phyloP scores from a whole-genome alignment of 2,797 vertebrate species.

The Rhinatrema bivittatum region DNA sequence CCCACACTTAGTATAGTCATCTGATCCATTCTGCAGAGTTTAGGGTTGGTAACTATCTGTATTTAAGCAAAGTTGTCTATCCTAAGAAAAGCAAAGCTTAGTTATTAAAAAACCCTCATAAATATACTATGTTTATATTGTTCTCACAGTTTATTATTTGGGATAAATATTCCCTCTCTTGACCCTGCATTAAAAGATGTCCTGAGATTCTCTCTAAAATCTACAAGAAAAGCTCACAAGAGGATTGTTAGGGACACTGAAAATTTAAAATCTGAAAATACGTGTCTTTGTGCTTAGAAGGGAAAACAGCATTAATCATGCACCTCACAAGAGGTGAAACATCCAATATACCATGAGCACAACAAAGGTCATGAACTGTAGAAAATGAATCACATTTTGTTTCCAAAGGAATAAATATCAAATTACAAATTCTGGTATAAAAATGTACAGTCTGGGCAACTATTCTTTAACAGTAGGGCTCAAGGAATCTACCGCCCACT shows the following conservation, averaged over 20 bases:
- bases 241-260: constrained; percentile 39
- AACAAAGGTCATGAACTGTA: constrained; percentile 29
- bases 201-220: constrained; percentile 60
- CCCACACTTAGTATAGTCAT: constrained; percentile 17
- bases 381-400: constrained; percentile 30
- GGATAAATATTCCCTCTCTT: constrained; percentile 46
- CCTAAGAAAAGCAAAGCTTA: constrained; percentile 2
- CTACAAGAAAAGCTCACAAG: constrained; percentile 47
- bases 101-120: too few relatives aligned
- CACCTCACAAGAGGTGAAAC: constrained; percentile 35
- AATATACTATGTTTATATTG: constrained; percentile 20
- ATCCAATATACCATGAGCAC: constrained; percentile 27
- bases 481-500: constrained; percentile 52
- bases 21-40: constrained; percentile 10
- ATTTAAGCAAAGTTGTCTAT: constrained; percentile 9
- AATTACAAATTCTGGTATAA: constrained; percentile 40
- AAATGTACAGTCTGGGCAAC: constrained; percentile 39
- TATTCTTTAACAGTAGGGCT: constrained; percentile 39
- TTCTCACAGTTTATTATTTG: constrained; percentile 40
- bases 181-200: constrained; percentile 53
- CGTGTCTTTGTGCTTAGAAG: constrained; percentile 42
- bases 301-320: constrained; percentile 30
- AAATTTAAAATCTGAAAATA: constrained; percentile 48
- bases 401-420: constrained; percentile 29
- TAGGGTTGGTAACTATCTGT: constrained; percentile 2